Evolutionary conservation across 2,888 invertebrate species (phyloP).

Genomic region (Perizoma flavofasciatum): DNA sequence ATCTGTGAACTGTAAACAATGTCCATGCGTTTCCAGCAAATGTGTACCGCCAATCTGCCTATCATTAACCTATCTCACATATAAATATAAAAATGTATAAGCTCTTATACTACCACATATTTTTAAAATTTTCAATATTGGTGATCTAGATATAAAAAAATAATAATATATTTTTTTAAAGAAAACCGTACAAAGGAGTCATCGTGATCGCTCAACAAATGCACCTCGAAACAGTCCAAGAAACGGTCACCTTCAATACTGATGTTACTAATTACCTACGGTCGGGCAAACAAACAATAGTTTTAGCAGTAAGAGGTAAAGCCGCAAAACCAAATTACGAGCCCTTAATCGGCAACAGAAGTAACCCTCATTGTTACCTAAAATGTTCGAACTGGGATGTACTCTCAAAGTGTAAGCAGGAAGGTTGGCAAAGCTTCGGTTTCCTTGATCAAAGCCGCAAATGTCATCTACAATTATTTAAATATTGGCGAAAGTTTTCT

Average conservation of each 20-base stretch:
- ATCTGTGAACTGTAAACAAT: neutral
- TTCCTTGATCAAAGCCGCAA: no score
- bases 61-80: neutral
- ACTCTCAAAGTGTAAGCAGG: constrained; percentile 11
- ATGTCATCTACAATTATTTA: no score
- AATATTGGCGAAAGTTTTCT: no score
- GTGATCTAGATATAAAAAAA: no score
- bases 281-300: constrained; percentile 61
- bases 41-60: neutral
- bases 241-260: constrained; percentile 38
- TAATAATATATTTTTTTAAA: no score
- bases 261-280: constrained; percentile 56
- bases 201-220: no score
- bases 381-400: constrained; percentile 32
- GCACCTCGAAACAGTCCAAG: no score
- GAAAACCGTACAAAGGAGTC: no score
- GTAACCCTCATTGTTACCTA: constrained; percentile 47
- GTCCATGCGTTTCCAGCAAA: neutral
- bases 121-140: no score
- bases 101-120: no score
- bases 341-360: constrained; percentile 57
- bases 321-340: constrained; percentile 68
- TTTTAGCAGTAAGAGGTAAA: constrained; percentile 52
- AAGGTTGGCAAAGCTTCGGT: no score
- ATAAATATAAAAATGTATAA: no score